Conservation (phyloP, 2,888 invertebrate genomes). For the Synanthedon myopaeformis region DNA sequence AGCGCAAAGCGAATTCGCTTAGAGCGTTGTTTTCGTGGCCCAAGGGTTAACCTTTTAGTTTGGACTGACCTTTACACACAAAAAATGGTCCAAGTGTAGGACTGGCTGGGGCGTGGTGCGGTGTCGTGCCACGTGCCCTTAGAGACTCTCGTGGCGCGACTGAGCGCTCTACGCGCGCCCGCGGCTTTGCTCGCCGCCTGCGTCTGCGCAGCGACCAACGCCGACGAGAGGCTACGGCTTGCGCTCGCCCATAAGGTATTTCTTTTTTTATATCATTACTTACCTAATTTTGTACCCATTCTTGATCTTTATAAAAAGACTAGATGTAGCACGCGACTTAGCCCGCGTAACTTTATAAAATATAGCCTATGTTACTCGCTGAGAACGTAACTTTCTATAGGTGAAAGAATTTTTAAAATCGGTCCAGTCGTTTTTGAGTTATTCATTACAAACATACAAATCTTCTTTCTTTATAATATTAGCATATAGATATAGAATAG, state of each 20-base stretch:
- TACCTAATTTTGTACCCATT: background rate
- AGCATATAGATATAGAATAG: no score
- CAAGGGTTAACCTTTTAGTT: no score
- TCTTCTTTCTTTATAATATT: no score
- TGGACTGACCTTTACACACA: background rate
- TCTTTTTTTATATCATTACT: no score
- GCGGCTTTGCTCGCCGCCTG: constrained; percentile 62
- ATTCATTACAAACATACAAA: no score
- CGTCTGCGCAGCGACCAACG: constrained; percentile 62
- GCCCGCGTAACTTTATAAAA: no score
- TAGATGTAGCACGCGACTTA: background rate
- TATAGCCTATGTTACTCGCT: no score
- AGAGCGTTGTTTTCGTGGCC: no score
- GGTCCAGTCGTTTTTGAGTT: no score
- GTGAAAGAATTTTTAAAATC: no score
- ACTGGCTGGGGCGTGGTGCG: constrained; percentile 64
- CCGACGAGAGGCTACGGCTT: constrained; percentile 70
- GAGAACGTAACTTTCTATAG: no score
- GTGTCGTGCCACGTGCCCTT: constrained; percentile 54
- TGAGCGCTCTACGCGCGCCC: constrained; percentile 41
- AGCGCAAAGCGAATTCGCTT: no score
- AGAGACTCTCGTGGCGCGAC: constrained; percentile 35
- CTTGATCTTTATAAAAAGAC: background rate
- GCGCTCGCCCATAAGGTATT: constrained; percentile 69
- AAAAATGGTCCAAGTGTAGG: constrained; percentile 26